phyloP scores from a whole-genome alignment of 2,888 invertebrate genomes.

The Clusia tigrina region DNA sequence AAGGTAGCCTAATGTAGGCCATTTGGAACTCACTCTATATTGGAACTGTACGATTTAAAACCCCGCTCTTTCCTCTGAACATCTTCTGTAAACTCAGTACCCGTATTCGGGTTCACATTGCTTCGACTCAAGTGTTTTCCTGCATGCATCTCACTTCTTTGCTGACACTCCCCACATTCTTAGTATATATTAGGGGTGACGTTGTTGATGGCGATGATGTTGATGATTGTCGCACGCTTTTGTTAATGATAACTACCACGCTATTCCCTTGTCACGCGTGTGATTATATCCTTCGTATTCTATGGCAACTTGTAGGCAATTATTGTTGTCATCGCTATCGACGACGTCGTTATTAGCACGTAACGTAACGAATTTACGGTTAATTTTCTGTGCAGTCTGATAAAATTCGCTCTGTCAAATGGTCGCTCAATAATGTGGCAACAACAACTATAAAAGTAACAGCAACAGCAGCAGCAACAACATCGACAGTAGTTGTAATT shows the following conservation, averaged over 20 bases:
- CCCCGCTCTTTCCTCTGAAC: too few relatives aligned
- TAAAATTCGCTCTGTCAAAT: neutral
- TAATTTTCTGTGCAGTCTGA: neutral
- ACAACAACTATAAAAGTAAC: neutral
- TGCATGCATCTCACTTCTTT: too few relatives aligned
- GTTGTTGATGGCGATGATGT: neutral
- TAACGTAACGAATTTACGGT: neutral
- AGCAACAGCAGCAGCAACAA: neutral
- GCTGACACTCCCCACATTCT: too few relatives aligned
- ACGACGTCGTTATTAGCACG: neutral
- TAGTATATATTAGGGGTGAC: neutral
- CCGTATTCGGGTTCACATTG: too few relatives aligned
- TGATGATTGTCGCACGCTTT: neutral
- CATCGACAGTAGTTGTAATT: neutral
- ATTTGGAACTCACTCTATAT: too few relatives aligned
- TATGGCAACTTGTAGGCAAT: neutral
- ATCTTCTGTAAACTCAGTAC: too few relatives aligned
- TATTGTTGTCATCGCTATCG: conserved; percentile 1
- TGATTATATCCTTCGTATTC: neutral
- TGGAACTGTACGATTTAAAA: too few relatives aligned
- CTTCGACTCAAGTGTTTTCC: too few relatives aligned
- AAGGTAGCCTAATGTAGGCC: too few relatives aligned
- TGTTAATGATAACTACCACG: too few relatives aligned
- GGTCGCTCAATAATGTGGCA: neutral
- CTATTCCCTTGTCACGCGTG: too few relatives aligned